These are phyloP conservation scores for Shinisaurus crocodilurus DNA, from an alignment of 2,113 vertebrate species.

Conservation along the genomic window DNA sequence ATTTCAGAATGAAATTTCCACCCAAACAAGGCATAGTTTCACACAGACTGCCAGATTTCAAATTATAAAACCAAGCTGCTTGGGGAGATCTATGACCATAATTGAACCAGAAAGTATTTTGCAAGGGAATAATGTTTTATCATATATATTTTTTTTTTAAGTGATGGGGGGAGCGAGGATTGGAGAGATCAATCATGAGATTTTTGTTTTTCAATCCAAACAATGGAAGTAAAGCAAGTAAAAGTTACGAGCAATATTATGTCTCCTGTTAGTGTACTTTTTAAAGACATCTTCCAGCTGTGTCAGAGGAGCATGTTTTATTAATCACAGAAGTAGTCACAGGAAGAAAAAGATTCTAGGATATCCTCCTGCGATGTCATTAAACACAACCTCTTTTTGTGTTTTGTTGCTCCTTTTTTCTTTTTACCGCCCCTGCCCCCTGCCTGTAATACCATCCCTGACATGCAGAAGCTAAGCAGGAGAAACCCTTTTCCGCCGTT, in stretches of 20 bases:
- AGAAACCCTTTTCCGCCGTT: neutral
- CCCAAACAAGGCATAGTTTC: slow-evolving; percentile 25
- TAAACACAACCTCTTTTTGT: neutral
- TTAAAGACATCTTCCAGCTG: slow-evolving; percentile 18
- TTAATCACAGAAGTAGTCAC: neutral
- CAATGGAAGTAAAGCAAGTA: slow-evolving; percentile 13
- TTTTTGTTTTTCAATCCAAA: slow-evolving; percentile 22
- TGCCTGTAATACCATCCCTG: neutral
- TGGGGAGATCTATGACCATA: slow-evolving; percentile 28
- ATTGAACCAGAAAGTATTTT: neutral
- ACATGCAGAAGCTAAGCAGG: neutral
- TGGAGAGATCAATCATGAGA: slow-evolving; percentile 33
- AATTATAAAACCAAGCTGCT: slow-evolving; percentile 57
- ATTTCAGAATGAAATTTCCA: slow-evolving; percentile 54
- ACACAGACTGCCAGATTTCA: slow-evolving; percentile 31
- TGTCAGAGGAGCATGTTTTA: neutral
- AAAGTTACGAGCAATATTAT: slow-evolving; percentile 11
- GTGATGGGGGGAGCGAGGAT: neutral
- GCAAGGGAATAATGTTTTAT: slow-evolving; percentile 22
- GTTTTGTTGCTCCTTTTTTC: neutral
- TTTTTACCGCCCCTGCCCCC: neutral
- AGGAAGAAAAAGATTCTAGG: neutral
- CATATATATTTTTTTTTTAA: slow-evolving; percentile 39
- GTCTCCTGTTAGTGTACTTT: neutral
- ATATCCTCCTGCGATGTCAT: neutral